These are phyloP conservation scores for Lucilia sericata DNA, from an alignment of 1,140 invertebrate species.

Conservation along the genomic window DNA sequence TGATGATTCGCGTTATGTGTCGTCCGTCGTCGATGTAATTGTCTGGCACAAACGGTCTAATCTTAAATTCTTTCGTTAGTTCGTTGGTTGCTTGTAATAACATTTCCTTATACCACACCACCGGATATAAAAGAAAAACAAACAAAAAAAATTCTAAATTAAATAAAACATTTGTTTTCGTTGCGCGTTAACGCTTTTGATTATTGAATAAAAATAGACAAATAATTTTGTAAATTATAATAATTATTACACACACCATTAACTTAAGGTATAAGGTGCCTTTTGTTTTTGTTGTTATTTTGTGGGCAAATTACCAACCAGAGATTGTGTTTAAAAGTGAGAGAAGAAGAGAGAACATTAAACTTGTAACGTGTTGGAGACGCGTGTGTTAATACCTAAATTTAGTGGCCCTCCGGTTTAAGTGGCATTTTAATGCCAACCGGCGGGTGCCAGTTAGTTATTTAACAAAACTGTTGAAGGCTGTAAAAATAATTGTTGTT, in stretches of 20 bases:
- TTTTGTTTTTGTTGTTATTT: background rate
- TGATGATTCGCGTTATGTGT: background rate
- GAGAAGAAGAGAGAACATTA: background rate
- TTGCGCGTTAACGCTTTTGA: conserved; percentile 4
- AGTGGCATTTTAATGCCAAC: conserved; percentile 9
- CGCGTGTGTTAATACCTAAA: background rate
- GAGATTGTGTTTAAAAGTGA: background rate
- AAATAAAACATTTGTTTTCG: conserved; percentile 15
- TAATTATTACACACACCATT: background rate
- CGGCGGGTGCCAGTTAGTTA: conserved; percentile 1
- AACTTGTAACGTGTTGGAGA: background rate
- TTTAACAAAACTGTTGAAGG: background rate
- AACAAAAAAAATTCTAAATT: background rate
- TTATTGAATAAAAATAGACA: background rate
- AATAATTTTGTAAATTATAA: background rate
- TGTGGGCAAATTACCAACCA: background rate
- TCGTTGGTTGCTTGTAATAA: background rate
- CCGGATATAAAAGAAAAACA: conserved; percentile 2
- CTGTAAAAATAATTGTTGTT: background rate
- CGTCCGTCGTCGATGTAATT: background rate
- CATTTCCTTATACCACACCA: background rate
- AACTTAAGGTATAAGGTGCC: too few relatives aligned
- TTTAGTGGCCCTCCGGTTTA: background rate
- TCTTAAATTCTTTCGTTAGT: background rate
- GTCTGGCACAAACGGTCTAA: background rate